Percentiles rank a stretch among this genome's conserved stretches.
Evolutionary conservation across 2,888 invertebrate genomes (phyloP).

Genomic region (Metopia argyrocephala): DNA sequence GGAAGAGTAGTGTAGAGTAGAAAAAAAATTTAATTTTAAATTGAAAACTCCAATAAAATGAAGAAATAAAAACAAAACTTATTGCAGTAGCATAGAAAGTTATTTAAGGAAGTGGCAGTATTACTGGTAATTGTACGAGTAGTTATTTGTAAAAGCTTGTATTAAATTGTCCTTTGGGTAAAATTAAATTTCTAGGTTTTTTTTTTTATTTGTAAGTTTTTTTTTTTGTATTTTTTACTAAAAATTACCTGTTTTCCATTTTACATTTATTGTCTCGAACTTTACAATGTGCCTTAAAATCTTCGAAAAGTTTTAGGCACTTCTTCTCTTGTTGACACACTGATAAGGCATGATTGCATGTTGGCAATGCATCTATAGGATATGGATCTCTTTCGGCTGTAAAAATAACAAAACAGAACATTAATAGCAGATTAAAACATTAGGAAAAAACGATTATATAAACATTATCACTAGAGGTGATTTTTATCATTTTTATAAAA

Average conservation of each 20-base stretch:
- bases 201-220: background rate
- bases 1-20: too few relatives aligned
- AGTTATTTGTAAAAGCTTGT: conserved; percentile 8
- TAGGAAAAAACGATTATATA: too few relatives aligned
- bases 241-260: conserved; percentile 90
- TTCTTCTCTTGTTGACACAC: conserved; percentile 90
- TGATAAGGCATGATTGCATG: conserved; percentile 92
- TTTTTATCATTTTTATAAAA: too few relatives aligned
- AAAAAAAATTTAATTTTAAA: background rate
- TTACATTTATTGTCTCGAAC: conserved; percentile 91
- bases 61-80: background rate
- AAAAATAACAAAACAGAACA: conserved; percentile 16
- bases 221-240: conserved; percentile 1
- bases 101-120: background rate
- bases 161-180: background rate
- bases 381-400: conserved; percentile 89
- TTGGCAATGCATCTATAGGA: conserved; percentile 92
- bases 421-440: too few relatives aligned
- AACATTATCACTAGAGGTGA: too few relatives aligned
- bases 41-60: background rate
- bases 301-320: conserved; percentile 89
- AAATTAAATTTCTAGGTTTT: background rate
- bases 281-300: conserved; percentile 92
- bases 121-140: conserved; percentile 1
- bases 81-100: background rate